A percentile compares a stretch with the other conserved stretches of the same genome.
These are phyloP conservation scores for Pedionomus torquatus DNA, from an alignment of 2,113 vertebrate genomes.

Conservation along the genomic window DNA sequence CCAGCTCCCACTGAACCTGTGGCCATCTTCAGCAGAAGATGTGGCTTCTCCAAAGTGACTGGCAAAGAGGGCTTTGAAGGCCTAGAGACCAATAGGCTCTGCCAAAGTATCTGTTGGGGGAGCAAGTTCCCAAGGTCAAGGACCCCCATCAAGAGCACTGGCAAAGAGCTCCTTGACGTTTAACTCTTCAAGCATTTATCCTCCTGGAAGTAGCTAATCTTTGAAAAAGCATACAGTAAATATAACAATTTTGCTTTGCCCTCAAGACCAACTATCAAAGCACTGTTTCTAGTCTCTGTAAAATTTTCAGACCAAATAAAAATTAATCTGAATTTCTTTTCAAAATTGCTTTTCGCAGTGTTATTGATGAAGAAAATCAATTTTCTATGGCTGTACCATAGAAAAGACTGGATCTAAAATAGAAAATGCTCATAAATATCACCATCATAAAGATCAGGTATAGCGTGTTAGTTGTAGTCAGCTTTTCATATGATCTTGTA, in stretches of 20 bases:
- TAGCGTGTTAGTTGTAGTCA: neutral
- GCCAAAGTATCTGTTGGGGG: neutral
- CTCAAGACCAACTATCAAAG: neutral
- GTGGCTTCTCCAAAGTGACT: neutral
- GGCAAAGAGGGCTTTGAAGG: neutral
- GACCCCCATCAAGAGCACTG: neutral
- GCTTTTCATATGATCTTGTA: neutral
- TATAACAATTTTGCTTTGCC: neutral
- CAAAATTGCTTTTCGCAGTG: neutral
- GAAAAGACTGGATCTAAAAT: neutral
- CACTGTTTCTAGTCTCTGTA: neutral
- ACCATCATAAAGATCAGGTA: neutral
- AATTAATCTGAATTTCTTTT: neutral
- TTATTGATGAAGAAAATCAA: neutral
- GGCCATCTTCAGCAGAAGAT: neutral
- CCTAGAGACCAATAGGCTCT: neutral
- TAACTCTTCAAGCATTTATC: neutral
- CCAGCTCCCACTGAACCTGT: neutral
- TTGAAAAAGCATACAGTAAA: neutral
- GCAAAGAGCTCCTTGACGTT: neutral
- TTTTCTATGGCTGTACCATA: neutral
- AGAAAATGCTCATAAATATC: neutral
- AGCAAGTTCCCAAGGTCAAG: slow-evolving; percentile 15
- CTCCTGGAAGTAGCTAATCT: neutral
- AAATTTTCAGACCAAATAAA: neutral